A percentile compares a stretch with the other conserved stretches of the same genome.
These are phyloP conservation scores for Ammodytes marinus DNA, from an alignment of 2,113 vertebrate genomes.

Conservation along the genomic window DNA sequence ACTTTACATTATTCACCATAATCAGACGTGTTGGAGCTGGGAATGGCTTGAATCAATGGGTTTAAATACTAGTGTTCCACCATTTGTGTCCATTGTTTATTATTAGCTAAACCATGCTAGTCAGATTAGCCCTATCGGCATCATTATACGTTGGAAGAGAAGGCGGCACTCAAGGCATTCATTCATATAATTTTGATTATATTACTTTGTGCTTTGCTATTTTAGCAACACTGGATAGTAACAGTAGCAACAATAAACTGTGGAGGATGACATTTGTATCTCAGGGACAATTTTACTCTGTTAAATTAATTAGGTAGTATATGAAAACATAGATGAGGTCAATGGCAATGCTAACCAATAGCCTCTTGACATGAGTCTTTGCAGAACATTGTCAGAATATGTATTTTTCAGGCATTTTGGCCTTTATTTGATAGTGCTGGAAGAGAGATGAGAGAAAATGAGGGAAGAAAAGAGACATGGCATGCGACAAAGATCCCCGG, in stretches of 20 bases:
- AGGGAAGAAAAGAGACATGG: neutral
- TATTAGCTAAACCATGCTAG: neutral
- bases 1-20: neutral
- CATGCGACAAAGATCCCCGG: neutral
- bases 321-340: neutral
- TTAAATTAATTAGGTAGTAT: neutral
- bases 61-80: neutral
- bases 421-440: neutral
- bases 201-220: neutral
- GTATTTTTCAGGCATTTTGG: neutral
- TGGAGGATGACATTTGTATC: neutral
- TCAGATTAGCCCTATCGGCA: neutral
- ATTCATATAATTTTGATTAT: neutral
- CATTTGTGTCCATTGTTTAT: neutral
- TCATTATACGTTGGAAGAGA: neutral
- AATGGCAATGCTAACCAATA: neutral
- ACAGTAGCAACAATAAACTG: neutral
- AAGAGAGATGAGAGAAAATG: neutral
- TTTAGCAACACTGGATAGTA: neutral
- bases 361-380: too few relatives aligned
- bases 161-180: neutral
- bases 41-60: neutral
- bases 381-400: neutral
- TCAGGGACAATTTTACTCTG: too few relatives aligned
- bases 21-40: neutral